Evolutionary conservation across 2,888 invertebrate genomes (phyloP).

Genomic region (Ophion costatus): DNA sequence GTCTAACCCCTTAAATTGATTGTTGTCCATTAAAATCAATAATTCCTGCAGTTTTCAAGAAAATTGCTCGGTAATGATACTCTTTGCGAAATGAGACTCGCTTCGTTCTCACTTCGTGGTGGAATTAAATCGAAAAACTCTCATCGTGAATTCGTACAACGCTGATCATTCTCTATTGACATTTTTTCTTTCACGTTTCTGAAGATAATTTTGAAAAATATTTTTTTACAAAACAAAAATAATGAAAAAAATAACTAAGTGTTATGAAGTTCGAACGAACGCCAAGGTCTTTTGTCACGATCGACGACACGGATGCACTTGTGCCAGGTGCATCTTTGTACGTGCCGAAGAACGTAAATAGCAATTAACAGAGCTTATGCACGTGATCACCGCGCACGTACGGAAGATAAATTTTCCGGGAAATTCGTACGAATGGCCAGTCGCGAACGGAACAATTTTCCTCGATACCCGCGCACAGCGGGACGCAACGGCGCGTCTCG

Average conservation of each 20-base stretch:
- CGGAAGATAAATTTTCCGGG: constrained; percentile 35
- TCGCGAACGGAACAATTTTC: constrained; percentile 44
- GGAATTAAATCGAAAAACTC: no score
- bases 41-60: no score
- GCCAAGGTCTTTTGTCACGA: constrained; percentile 2
- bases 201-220: no score
- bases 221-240: not conserved
- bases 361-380: constrained; percentile 26
- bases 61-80: not conserved
- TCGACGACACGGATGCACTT: constrained; percentile 23
- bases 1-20: no score
- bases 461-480: constrained; percentile 24
- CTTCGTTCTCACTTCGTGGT: no score
- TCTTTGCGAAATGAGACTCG: no score
- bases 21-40: no score
- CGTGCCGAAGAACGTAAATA: constrained; percentile 30
- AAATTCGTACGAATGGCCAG: constrained; percentile 54
- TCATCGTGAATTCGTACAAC: no score
- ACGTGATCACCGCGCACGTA: not conserved
- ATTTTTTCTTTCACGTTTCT: no score
- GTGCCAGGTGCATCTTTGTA: constrained; percentile 51
- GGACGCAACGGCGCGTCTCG: not conserved
- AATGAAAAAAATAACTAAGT: not conserved
- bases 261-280: not conserved
- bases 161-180: no score